Conservation (phyloP, 2,797 vertebrate genomes). For the Eulemur mongoz region DNA sequence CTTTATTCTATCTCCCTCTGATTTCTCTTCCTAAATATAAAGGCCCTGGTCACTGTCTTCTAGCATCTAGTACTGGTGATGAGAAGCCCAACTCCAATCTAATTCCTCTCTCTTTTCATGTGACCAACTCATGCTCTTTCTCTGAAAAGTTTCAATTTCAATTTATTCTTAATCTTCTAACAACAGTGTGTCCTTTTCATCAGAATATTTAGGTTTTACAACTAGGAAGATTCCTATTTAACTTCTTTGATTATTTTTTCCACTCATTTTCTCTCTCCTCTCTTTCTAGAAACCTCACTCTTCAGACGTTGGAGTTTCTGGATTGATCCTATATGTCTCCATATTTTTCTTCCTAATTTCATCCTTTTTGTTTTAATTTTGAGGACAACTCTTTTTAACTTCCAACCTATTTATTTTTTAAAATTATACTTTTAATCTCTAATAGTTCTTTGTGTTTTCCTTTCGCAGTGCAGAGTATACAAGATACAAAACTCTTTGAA, state of each 20-base stretch:
- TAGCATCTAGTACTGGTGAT: background rate
- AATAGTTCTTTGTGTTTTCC: background rate
- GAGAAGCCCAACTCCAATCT: background rate
- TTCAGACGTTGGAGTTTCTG: background rate
- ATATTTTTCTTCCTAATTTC: background rate
- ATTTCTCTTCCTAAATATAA: background rate
- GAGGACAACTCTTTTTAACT: background rate
- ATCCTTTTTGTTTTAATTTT: background rate
- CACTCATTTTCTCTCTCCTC: background rate
- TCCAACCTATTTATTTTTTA: background rate
- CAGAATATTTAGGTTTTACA: background rate
- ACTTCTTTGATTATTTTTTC: background rate
- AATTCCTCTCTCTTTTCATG: background rate
- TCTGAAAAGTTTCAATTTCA: background rate
- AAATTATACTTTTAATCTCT: background rate
- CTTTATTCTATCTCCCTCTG: background rate
- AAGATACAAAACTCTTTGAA: background rate
- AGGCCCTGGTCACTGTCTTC: background rate
- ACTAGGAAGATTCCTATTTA: background rate
- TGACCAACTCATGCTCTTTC: background rate
- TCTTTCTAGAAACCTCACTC: background rate
- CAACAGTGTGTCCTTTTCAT: background rate
- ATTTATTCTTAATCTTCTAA: background rate
- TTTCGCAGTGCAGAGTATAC: background rate
- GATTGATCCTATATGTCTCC: background rate